phyloP scores from a whole-genome alignment of 2,113 vertebrate genomes.

The Zootoca vivipara region DNA sequence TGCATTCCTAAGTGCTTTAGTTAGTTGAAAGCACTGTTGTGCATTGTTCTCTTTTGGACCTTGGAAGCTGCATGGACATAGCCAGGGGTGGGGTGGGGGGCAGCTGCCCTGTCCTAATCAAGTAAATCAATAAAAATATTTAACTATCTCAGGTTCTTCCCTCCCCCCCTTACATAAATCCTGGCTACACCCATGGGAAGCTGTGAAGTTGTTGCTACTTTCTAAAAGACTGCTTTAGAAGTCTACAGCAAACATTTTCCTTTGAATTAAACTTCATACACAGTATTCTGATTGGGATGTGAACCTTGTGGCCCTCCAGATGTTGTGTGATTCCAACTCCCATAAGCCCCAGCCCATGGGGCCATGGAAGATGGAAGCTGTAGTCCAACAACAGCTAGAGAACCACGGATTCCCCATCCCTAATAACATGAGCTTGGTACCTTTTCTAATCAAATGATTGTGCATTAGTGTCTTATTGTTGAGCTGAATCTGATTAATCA shows the following conservation, averaged over 20 bases:
- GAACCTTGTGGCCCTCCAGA: too few species aligned
- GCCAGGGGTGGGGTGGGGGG: too few species aligned
- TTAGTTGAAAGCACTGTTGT: neutral
- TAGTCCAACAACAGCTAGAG: too few species aligned
- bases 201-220: neutral
- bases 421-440: neutral
- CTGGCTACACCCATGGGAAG: neutral
- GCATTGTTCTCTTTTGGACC: neutral
- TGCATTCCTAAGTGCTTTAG: neutral
- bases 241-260: neutral
- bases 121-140: too few species aligned
- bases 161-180: too few species aligned
- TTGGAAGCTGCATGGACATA: neutral
- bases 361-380: neutral
- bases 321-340: neutral
- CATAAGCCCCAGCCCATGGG: too few species aligned
- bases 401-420: neutral
- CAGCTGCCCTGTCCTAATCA: too few species aligned
- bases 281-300: too few species aligned
- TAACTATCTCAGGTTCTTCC: too few species aligned
- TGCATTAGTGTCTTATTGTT: accelerated
- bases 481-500: neutral
- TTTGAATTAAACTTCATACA: neutral
- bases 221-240: neutral
- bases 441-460: neutral